These are phyloP conservation scores for Cremastobaeus sp. DNA, from an alignment of 2,888 invertebrate species.

Conservation along the genomic window DNA sequence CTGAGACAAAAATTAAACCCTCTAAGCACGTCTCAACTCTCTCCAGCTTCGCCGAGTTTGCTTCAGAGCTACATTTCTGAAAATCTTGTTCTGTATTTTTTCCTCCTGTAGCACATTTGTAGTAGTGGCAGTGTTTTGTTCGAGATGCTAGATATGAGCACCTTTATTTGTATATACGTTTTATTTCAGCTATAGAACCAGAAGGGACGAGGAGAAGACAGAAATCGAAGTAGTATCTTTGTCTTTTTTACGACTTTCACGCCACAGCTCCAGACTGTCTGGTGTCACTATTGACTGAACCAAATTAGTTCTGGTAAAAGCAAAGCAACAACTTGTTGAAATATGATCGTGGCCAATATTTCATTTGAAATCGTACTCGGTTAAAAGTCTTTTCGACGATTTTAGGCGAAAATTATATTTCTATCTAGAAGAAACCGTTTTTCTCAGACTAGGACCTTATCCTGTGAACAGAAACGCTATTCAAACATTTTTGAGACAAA, in stretches of 20 bases:
- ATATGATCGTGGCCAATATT: conserved; percentile 15
- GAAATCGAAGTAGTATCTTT: conserved; percentile 7
- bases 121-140: too few relatives aligned
- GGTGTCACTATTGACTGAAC: conserved; percentile 33
- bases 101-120: too few relatives aligned
- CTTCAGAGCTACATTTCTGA: too few relatives aligned
- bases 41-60: too few relatives aligned
- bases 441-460: too few relatives aligned
- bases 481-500: too few relatives aligned
- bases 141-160: too few relatives aligned
- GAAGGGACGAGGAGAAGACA: neutral
- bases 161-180: too few relatives aligned
- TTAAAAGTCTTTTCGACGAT: neutral
- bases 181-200: too few relatives aligned
- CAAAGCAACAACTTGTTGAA: conserved; percentile 12
- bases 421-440: too few relatives aligned
- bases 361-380: conserved; percentile 7
- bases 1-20: conserved; percentile 41
- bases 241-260: conserved; percentile 21
- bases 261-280: conserved; percentile 19
- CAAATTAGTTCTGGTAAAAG: conserved; percentile 8
- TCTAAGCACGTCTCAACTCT: conserved; percentile 27
- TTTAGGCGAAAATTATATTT: neutral
- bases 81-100: too few relatives aligned
- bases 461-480: too few relatives aligned